These are phyloP conservation scores for Paedocypris sp. DNA, from an alignment of 2,113 vertebrate species.

Conservation along the genomic window DNA sequence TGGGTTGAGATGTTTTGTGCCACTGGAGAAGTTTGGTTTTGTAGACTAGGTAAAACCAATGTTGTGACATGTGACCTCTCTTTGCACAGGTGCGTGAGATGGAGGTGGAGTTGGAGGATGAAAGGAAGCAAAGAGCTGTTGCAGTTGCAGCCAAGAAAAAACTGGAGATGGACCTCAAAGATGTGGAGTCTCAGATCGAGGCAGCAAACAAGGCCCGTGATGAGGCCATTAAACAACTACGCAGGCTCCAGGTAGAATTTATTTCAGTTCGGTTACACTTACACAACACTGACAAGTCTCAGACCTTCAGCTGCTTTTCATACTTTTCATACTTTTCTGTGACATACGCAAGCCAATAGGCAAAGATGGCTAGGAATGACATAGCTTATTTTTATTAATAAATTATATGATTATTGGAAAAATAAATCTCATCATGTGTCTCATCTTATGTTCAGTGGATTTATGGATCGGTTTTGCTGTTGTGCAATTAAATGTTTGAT, in stretches of 20 bases:
- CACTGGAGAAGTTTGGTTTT: neutral
- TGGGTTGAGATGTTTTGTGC: conserved; percentile 40
- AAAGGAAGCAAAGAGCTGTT: conserved; percentile 87
- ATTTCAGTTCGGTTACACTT: neutral
- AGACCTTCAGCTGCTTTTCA: neutral
- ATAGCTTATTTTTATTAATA: too few species aligned
- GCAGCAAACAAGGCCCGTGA: conserved; percentile 87
- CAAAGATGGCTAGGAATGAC: too few species aligned
- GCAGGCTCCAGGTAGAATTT: conserved; percentile 80
- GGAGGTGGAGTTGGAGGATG: conserved; percentile 90
- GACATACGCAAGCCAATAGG: too few species aligned
- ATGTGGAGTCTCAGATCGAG: conserved; percentile 88
- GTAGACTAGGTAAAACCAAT: too few species aligned
- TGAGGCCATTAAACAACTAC: conserved; percentile 91
- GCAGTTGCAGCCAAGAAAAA: conserved; percentile 90
- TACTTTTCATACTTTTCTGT: too few species aligned
- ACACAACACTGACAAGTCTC: too few species aligned
- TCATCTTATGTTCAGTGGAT: too few species aligned
- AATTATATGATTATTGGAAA: too few species aligned
- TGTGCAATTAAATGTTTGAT: too few species aligned
- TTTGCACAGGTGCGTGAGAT: conserved; percentile 80
- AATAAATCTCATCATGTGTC: too few species aligned
- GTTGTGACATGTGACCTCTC: neutral
- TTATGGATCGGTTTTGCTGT: too few species aligned
- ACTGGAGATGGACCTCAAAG: conserved; percentile 92